Percentiles rank a stretch among this genome's conserved stretches.
These are phyloP conservation scores for Spilosoma lubricipeda DNA, from an alignment of 2,888 invertebrate species.

Conservation along the genomic window DNA sequence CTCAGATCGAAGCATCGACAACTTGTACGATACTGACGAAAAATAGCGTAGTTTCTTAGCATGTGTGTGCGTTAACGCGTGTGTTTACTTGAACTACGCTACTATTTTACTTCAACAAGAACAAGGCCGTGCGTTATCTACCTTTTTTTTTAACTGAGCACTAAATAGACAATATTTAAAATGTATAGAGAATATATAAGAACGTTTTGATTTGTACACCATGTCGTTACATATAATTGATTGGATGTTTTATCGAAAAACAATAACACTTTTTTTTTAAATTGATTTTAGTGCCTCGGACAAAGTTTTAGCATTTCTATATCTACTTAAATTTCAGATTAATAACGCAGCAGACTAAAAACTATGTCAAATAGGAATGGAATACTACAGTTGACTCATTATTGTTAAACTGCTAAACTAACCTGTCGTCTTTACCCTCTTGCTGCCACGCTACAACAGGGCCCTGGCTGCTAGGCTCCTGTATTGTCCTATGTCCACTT, in stretches of 20 bases:
- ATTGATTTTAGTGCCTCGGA: not conserved
- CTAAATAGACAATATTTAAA: too few relatives aligned
- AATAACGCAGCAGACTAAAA: not conserved
- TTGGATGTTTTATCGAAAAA: not conserved
- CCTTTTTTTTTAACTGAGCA: too few relatives aligned
- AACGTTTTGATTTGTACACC: too few relatives aligned
- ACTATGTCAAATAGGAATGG: not conserved
- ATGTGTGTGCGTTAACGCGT: too few relatives aligned
- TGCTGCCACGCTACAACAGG: slow-evolving; percentile 82
- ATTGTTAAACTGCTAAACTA: slow-evolving; percentile 15
- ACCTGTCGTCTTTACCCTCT: slow-evolving; percentile 75
- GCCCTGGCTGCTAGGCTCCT: slow-evolving; percentile 58
- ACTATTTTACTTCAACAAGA: too few relatives aligned
- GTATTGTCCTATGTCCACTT: slow-evolving; percentile 60
- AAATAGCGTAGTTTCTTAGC: too few relatives aligned
- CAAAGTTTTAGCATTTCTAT: not conserved
- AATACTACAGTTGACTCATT: not conserved
- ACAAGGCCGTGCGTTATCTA: too few relatives aligned
- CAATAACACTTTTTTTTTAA: not conserved
- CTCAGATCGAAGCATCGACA: too few relatives aligned
- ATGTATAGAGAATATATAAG: too few relatives aligned
- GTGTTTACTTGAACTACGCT: too few relatives aligned
- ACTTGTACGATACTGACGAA: too few relatives aligned
- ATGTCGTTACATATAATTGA: not conserved
- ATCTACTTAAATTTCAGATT: not conserved